These are phyloP conservation scores for Tachypleus tridentatus DNA, from an alignment of 1,140 invertebrate species.

Conservation along the genomic window DNA sequence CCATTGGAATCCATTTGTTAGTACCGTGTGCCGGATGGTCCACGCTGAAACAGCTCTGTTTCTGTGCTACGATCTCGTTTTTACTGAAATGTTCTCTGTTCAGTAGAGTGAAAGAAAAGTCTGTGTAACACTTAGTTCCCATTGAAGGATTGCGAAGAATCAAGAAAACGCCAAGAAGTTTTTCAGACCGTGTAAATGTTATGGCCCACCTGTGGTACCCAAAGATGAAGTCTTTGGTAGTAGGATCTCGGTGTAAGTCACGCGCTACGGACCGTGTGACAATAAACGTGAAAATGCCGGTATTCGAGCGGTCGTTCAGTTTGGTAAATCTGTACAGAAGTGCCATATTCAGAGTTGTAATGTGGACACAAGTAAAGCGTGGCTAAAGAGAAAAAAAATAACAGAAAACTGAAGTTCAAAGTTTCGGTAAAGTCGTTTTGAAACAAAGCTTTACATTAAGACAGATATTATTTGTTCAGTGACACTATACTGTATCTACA, in stretches of 20 bases:
- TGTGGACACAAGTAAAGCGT: too few species aligned
- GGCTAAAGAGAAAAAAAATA: too few species aligned
- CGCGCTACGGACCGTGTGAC: constrained; percentile 64
- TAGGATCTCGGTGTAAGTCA: constrained; percentile 65
- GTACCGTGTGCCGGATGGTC: constrained; percentile 47
- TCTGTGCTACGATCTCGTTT: constrained; percentile 69
- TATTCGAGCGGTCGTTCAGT: constrained; percentile 67
- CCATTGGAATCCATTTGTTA: constrained; percentile 62
- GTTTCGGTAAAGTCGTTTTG: too few species aligned
- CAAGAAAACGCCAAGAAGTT: constrained; percentile 66
- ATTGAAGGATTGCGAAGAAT: constrained; percentile 47
- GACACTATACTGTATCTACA: too few species aligned
- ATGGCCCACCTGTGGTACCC: constrained; percentile 80
- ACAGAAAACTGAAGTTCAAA: too few species aligned
- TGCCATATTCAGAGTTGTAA: constrained; percentile 45
- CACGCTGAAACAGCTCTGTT: constrained; percentile 48
- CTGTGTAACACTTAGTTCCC: constrained; percentile 51
- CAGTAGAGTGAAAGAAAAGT: constrained; percentile 70
- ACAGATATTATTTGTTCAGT: too few species aligned
- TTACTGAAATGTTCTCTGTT: constrained; percentile 74
- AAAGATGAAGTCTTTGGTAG: constrained; percentile 70
- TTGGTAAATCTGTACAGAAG: constrained; percentile 70
- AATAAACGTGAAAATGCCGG: constrained; percentile 58
- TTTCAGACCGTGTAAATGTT: constrained; percentile 56
- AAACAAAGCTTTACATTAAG: too few species aligned